Evolutionary conservation across 1,140 invertebrate species (phyloP).

Genomic region (Zaprionus ghesquierei): DNA sequence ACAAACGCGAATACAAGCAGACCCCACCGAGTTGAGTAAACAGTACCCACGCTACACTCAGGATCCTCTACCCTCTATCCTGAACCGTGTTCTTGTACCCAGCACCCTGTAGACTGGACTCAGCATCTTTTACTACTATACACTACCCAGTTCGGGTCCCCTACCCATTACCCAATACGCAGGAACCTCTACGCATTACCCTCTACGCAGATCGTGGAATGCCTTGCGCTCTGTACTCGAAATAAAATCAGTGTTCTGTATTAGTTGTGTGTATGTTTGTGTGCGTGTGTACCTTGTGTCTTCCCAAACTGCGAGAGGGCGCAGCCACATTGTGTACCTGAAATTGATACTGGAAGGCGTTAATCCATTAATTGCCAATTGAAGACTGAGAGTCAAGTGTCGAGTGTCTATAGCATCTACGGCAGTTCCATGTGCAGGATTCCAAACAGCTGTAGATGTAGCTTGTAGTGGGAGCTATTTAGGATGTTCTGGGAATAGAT

Average conservation of each 20-base stretch:
- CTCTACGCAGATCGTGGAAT: neutral
- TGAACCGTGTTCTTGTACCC: neutral
- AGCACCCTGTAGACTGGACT: too few species aligned
- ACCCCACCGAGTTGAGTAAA: neutral
- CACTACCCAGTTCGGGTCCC: too few species aligned
- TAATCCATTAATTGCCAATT: slow-evolving; percentile 47
- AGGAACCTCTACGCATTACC: neutral
- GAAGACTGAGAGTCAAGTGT: slow-evolving; percentile 2
- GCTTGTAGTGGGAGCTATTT: neutral
- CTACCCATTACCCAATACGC: neutral
- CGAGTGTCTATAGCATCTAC: slow-evolving; percentile 7
- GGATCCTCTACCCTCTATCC: neutral
- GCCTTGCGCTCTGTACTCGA: neutral
- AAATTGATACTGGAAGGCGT: slow-evolving; percentile 73
- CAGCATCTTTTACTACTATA: too few species aligned
- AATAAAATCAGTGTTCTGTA: neutral
- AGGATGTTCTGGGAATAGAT: neutral
- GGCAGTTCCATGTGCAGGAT: neutral
- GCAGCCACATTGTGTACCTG: slow-evolving; percentile 79
- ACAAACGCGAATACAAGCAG: slow-evolving; percentile 20
- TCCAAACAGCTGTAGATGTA: neutral
- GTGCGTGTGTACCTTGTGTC: slow-evolving; percentile 64
- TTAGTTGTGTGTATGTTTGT: neutral
- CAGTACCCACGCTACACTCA: neutral
- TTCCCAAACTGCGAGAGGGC: slow-evolving; percentile 76